A percentile compares a stretch with the other conserved stretches of the same genome.
Evolutionary conservation across 2,888 invertebrate genomes (phyloP).

Genomic region (Andrena praecox): DNA sequence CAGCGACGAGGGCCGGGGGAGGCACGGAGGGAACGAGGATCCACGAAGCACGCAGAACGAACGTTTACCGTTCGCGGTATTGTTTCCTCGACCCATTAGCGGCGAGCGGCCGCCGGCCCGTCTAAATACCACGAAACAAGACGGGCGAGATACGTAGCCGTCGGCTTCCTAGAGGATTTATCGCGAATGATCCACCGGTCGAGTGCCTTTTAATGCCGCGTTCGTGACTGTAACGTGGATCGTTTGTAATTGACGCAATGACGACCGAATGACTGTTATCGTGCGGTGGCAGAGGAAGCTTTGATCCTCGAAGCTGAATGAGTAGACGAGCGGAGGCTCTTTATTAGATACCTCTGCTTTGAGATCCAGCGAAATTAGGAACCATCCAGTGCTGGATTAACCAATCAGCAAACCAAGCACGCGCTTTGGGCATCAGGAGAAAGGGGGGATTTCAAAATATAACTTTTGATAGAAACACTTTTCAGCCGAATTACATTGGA

Average conservation of each 20-base stretch:
- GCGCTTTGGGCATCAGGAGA: too few relatives aligned
- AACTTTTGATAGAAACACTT: too few relatives aligned
- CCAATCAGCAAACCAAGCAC: too few relatives aligned
- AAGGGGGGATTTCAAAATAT: too few relatives aligned
- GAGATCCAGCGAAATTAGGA: too few relatives aligned
- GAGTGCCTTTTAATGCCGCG: slow-evolving; percentile 15
- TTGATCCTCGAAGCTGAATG: too few relatives aligned
- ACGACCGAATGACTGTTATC: too few relatives aligned
- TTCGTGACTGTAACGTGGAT: slow-evolving; percentile 43
- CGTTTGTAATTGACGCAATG: slow-evolving; percentile 45
- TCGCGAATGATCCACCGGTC: background rate
- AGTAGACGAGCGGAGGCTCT: too few relatives aligned
- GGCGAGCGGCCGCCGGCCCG: slow-evolving; percentile 6
- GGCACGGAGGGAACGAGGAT: background rate
- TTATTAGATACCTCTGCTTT: too few relatives aligned
- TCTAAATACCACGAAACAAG: slow-evolving; percentile 27
- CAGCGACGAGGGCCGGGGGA: background rate
- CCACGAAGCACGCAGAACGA: slow-evolving; percentile 10
- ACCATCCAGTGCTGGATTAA: too few relatives aligned
- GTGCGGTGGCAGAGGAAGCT: too few relatives aligned
- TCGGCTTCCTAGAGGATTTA: slow-evolving; percentile 1
- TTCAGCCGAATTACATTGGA: too few relatives aligned
- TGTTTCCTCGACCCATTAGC: slow-evolving; percentile 30
- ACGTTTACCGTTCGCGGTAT: slow-evolving; percentile 25
- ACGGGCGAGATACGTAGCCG: background rate